These are phyloP conservation scores for Apeira syringaria DNA, from an alignment of 2,888 invertebrate species.

Conservation along the genomic window DNA sequence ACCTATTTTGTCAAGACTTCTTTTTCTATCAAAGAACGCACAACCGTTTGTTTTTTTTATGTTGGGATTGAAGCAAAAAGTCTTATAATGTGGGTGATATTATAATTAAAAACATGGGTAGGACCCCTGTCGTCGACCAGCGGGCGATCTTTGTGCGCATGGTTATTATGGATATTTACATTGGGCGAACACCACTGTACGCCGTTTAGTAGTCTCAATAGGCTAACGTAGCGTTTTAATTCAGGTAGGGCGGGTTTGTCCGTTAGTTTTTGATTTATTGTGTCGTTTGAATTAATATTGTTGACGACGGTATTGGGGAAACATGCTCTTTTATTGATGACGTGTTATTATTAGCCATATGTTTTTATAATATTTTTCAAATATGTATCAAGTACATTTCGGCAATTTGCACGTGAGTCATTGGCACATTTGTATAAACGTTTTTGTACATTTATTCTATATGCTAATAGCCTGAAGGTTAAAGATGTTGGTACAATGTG, in stretches of 20 bases:
- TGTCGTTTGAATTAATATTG: slow-evolving; percentile 23
- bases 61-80: slow-evolving; percentile 26
- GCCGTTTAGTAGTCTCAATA: slow-evolving; percentile 19
- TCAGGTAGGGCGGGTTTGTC: slow-evolving; percentile 38
- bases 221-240: slow-evolving; percentile 38
- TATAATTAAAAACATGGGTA: slow-evolving; percentile 77
- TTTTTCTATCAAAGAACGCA: slow-evolving; percentile 4
- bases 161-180: slow-evolving; percentile 79
- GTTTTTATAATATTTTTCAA: too few relatives aligned
- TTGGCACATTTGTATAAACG: too few relatives aligned
- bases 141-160: slow-evolving; percentile 74
- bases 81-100: slow-evolving; percentile 80
- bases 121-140: slow-evolving; percentile 59
- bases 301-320: slow-evolving; percentile 18
- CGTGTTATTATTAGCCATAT: too few relatives aligned
- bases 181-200: slow-evolving; percentile 61
- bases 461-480: too few relatives aligned
- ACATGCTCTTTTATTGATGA: slow-evolving; percentile 3
- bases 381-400: too few relatives aligned
- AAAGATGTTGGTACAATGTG: too few relatives aligned
- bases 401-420: too few relatives aligned
- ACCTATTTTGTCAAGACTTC: not conserved
- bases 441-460: too few relatives aligned
- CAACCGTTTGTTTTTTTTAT: slow-evolving; percentile 37
- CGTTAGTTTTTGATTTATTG: slow-evolving; percentile 33